Conservation (phyloP, 2,888 invertebrate species). For the Phrixothrix hirtus region DNA sequence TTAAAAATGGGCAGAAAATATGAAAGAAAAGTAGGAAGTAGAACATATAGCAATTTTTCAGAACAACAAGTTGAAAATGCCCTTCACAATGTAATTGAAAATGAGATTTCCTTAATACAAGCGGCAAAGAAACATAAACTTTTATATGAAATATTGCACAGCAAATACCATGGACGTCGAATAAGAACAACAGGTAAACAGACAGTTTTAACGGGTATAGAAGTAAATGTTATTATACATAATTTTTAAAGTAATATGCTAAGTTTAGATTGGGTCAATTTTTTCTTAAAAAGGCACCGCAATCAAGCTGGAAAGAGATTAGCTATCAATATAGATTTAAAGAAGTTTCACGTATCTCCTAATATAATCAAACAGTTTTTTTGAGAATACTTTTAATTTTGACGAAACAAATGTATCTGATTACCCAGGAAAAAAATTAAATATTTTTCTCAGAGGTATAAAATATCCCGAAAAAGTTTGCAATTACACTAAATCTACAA, state of each 20-base stretch:
- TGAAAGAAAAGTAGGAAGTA: not conserved
- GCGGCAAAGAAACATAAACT: slow-evolving; percentile 2
- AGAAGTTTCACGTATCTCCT: too few relatives aligned
- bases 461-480: too few relatives aligned
- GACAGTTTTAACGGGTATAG: too few relatives aligned
- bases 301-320: too few relatives aligned
- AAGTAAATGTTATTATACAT: too few relatives aligned
- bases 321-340: too few relatives aligned
- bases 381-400: not conserved
- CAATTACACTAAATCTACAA: not conserved
- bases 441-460: not conserved
- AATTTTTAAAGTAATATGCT: too few relatives aligned
- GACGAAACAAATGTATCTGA: not conserved
- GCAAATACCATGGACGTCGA: slow-evolving; percentile 1
- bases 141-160: not conserved
- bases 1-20: too few relatives aligned
- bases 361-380: too few relatives aligned
- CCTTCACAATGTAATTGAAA: not conserved
- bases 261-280: too few relatives aligned
- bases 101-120: not conserved
- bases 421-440: not conserved
- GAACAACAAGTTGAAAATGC: not conserved
- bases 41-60: not conserved
- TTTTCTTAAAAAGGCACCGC: too few relatives aligned
- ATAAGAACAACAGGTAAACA: too few relatives aligned